A percentile compares a stretch with the other conserved stretches of the same genome.
These are phyloP conservation scores for Ochlodes sylvanus DNA, from an alignment of 2,888 invertebrate genomes.

Conservation along the genomic window DNA sequence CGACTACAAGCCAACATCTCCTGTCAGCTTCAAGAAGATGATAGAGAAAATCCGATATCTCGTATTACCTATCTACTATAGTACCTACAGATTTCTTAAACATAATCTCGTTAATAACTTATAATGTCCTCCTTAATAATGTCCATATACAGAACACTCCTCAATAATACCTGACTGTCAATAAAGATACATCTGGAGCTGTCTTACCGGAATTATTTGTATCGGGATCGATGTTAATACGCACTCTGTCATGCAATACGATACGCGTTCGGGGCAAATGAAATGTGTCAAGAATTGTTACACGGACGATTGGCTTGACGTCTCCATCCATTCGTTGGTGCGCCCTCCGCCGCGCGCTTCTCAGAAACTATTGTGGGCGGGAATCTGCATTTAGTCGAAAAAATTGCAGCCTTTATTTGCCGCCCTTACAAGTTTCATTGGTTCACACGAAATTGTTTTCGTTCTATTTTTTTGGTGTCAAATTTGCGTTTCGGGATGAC, in stretches of 20 bases:
- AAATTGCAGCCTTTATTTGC: not conserved
- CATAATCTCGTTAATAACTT: too few species aligned
- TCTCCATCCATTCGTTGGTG: slow-evolving; percentile 32
- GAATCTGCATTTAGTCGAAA: slow-evolving; percentile 20
- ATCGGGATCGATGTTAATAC: slow-evolving; percentile 47
- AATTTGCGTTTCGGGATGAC: too few species aligned
- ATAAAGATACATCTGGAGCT: slow-evolving; percentile 31
- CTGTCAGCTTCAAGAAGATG: too few species aligned
- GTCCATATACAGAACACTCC: not conserved
- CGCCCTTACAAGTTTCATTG: too few species aligned
- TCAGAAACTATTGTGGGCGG: slow-evolving; percentile 45
- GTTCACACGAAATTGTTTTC: not conserved
- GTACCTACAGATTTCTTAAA: too few species aligned
- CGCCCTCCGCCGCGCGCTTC: slow-evolving; percentile 44
- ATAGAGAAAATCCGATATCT: too few species aligned
- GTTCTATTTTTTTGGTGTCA: not conserved
- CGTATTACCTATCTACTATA: too few species aligned
- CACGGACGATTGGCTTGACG: slow-evolving; percentile 71
- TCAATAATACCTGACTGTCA: slow-evolving; percentile 25
- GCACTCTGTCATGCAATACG: slow-evolving; percentile 58
- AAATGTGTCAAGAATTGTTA: slow-evolving; percentile 80
- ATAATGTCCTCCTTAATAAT: too few species aligned
- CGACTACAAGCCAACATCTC: too few species aligned
- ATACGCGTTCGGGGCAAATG: slow-evolving; percentile 68
- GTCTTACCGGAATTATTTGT: slow-evolving; percentile 40